phyloP scores from a whole-genome alignment of 2,797 vertebrate species.

The Fundulus diaphanus region DNA sequence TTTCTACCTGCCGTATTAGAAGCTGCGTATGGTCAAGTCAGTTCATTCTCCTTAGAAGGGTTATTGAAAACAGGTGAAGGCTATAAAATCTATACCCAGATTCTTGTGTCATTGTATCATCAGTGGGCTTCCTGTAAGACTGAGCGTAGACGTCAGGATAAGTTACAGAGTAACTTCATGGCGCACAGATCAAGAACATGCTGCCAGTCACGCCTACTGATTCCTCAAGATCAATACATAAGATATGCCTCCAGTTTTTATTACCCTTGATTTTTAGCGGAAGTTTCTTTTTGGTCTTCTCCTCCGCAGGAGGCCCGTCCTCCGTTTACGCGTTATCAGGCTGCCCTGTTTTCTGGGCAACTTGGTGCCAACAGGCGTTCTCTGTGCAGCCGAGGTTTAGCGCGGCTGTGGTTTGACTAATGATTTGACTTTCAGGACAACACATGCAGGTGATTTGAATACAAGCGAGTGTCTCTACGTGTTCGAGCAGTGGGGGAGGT shows the following conservation, averaged over 20 bases:
- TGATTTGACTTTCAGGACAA: slow-evolving; percentile 69
- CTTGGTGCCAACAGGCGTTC: neutral
- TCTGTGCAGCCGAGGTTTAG: slow-evolving; percentile 23
- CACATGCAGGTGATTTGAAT: slow-evolving; percentile 65
- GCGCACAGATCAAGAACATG: slow-evolving; percentile 19
- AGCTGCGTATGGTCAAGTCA: slow-evolving; percentile 8
- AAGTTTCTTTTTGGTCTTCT: neutral
- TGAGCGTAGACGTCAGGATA: slow-evolving; percentile 32
- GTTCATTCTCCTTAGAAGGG: slow-evolving; percentile 3
- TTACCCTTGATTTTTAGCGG: neutral
- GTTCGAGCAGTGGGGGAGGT: slow-evolving; percentile 2
- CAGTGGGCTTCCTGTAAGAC: slow-evolving; percentile 38
- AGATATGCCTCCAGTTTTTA: slow-evolving; percentile 38
- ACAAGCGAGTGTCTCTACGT: slow-evolving; percentile 20
- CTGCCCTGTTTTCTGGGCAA: neutral
- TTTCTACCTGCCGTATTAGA: neutral
- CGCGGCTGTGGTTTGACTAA: slow-evolving; percentile 56
- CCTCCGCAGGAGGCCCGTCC: neutral
- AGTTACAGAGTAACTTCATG: slow-evolving; percentile 70
- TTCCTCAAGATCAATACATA: slow-evolving; percentile 68
- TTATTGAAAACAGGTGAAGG: slow-evolving; percentile 55
- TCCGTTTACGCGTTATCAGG: neutral
- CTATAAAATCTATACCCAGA: slow-evolving; percentile 57
- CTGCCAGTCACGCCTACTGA: slow-evolving; percentile 44
- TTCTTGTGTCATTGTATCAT: slow-evolving; percentile 55